phyloP scores from a whole-genome alignment of 2,888 invertebrate species.

The Eupithecia inturbata region DNA sequence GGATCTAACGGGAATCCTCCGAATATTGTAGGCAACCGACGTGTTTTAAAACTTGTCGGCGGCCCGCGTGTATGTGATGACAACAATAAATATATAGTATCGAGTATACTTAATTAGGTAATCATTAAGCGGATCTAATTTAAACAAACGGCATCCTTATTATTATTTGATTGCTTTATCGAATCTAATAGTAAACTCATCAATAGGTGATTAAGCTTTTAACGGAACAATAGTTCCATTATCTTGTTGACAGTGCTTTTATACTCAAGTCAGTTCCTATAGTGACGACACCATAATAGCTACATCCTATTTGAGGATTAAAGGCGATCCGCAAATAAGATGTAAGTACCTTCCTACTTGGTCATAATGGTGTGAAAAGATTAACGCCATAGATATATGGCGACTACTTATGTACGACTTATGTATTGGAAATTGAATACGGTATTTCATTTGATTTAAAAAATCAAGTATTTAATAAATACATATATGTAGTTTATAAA shows the following conservation, averaged over 20 bases:
- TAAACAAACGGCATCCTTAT: conserved; percentile 13
- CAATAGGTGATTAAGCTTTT: conserved; percentile 14
- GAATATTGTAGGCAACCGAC: no score
- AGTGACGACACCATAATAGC: not conserved
- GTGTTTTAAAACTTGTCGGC: no score
- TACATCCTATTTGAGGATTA: not conserved
- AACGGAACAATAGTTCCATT: conserved; percentile 10
- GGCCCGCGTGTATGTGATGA: no score
- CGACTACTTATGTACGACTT: no score
- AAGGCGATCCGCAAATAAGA: not conserved
- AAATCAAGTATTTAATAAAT: no score
- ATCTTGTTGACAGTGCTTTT: not conserved
- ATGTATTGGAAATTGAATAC: no score
- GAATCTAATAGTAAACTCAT: conserved; percentile 11
- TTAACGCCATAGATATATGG: not conserved
- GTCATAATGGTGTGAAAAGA: not conserved
- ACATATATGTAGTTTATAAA: no score
- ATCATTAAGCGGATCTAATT: not conserved
- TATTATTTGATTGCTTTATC: conserved; percentile 14
- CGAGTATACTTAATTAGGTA: no score
- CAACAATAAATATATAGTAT: no score
- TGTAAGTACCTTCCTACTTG: not conserved
- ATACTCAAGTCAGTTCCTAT: not conserved
- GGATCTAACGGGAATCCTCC: no score
- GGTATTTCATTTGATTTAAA: no score